Evolutionary conservation across 2,797 vertebrate genomes (phyloP).

Genomic region (Paguma larvata): DNA sequence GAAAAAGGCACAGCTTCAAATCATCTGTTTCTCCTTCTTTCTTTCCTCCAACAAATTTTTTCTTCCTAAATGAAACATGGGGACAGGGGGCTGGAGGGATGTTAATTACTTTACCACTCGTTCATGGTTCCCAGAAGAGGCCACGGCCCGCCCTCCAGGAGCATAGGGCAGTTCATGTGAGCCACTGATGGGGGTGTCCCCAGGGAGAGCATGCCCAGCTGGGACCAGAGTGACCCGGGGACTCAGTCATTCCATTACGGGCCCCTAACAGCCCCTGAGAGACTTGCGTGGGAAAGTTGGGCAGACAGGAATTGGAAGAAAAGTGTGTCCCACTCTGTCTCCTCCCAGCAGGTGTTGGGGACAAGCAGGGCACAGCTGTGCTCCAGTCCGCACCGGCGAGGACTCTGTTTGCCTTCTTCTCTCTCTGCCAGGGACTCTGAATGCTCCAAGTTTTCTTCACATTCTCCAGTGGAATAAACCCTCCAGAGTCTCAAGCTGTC

Average conservation of each 20-base stretch:
- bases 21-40: conserved; percentile 12
- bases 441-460: not conserved
- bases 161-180: not conserved
- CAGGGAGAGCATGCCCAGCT: conserved; percentile 23
- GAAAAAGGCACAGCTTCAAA: conserved; percentile 64
- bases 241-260: not conserved
- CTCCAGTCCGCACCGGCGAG: not conserved
- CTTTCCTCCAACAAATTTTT: conserved; percentile 9
- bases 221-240: conserved; percentile 44
- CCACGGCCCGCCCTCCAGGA: conserved; percentile 1
- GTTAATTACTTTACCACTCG: conserved; percentile 68
- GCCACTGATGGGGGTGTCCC: not conserved
- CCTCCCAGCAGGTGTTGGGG: not conserved
- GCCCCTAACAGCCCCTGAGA: not conserved
- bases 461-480: not conserved
- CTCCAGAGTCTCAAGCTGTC: rapidly evolving
- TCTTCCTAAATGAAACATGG: conserved; percentile 16
- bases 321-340: not conserved
- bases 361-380: not conserved
- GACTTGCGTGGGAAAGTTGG: conserved; percentile 36
- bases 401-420: not conserved
- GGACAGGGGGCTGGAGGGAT: not conserved
- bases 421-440: not conserved
- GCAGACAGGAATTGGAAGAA: rapidly evolving
- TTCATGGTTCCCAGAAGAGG: conserved; percentile 70